Percentiles rank a stretch among this genome's conserved stretches.
phyloP scores from a whole-genome alignment of 2,888 invertebrate genomes.

The Hydraecia micacea region DNA sequence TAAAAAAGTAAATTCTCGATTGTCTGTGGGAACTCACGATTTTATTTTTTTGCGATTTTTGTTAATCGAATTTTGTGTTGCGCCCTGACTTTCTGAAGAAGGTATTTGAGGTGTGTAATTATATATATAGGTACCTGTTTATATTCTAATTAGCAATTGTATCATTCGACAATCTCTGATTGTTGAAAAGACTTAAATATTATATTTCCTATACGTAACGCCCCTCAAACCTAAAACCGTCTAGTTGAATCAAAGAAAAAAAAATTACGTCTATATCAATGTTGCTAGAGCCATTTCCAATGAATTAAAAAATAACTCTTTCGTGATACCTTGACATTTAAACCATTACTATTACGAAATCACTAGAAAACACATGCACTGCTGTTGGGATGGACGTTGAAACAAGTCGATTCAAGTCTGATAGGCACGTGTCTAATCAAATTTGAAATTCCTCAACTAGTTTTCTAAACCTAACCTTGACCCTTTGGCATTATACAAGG shows the following conservation, averaged over 20 bases:
- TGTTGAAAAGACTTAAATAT: background rate
- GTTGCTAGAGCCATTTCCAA: background rate
- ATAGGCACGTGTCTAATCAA: conserved; percentile 6
- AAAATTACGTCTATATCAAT: background rate
- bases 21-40: conserved; percentile 45
- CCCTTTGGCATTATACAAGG: background rate
- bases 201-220: no score
- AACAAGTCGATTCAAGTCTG: background rate
- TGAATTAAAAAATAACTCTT: background rate
- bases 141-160: background rate
- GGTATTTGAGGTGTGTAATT: background rate
- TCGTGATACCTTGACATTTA: conserved; percentile 9
- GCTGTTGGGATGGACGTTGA: background rate
- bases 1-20: conserved; percentile 37
- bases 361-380: background rate
- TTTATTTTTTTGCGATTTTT: background rate
- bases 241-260: background rate
- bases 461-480: background rate
- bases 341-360: background rate
- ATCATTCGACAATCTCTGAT: background rate
- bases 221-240: no score
- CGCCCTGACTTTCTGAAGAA: background rate
- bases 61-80: background rate
- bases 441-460: background rate
- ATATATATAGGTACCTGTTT: no score